Evolutionary conservation across 2,888 invertebrate species (phyloP).

Genomic region (Rhorus exstirpatorius): DNA sequence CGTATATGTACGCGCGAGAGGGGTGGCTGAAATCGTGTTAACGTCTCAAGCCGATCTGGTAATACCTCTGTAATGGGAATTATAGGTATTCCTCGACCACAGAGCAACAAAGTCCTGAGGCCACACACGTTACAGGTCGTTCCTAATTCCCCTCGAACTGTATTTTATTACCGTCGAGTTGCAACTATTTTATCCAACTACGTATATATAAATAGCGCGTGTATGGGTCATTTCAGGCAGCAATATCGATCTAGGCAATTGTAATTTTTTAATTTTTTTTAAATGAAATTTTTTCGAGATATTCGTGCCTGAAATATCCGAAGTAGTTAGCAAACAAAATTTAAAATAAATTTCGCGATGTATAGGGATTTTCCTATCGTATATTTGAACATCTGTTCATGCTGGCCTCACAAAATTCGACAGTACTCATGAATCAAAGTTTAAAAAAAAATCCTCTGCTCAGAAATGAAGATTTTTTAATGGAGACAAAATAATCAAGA

Average conservation of each 20-base stretch:
- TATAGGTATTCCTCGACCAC: slow-evolving; percentile 49
- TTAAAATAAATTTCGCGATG: too few species aligned
- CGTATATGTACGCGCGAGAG: not conserved
- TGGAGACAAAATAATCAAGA: too few species aligned
- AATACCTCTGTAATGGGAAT: slow-evolving; percentile 29
- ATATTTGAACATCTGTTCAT: too few species aligned
- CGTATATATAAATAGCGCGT: not conserved
- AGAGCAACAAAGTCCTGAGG: slow-evolving; percentile 36
- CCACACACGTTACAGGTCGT: slow-evolving; percentile 59
- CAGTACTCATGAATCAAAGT: too few species aligned
- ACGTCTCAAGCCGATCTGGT: slow-evolving; percentile 58
- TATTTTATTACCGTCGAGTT: slow-evolving; percentile 40
- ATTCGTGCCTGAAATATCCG: too few species aligned
- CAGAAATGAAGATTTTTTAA: too few species aligned
- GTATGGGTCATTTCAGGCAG: not conserved
- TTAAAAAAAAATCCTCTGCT: too few species aligned
- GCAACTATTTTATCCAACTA: slow-evolving; percentile 52
- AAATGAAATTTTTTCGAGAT: not conserved
- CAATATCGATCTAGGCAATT: not conserved
- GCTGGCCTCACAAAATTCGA: too few species aligned
- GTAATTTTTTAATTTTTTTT: not conserved
- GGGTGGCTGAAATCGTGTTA: slow-evolving; percentile 58
- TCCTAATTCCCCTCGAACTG: slow-evolving; percentile 55
- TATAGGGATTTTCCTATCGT: too few species aligned
- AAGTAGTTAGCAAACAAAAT: too few species aligned